Base-by-base conservation (phyloP, 2,888 invertebrate species). In the Leucophenga maculata region DNA sequence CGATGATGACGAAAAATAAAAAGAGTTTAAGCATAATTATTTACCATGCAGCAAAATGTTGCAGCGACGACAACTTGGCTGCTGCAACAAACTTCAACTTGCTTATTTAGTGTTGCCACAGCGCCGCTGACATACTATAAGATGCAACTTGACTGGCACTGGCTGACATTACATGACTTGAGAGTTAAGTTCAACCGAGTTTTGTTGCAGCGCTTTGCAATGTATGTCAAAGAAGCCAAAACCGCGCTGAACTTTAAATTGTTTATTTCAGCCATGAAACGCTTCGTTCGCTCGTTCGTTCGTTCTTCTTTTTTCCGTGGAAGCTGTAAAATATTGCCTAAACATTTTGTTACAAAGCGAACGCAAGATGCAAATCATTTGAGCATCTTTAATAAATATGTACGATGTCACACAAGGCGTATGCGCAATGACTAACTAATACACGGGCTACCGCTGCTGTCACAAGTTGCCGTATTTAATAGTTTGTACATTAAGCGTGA, bases 281-380 rank as follows among this genome's bases (percentile, higher is more conserved):
- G 8, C 8, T 32, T 32, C 8, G 8, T 8, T 32, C 8, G 11
- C 39, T 39, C 8, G 3, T 11, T 39, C 1, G 3, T 1, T 39
- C 3, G 8, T 6, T 8, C 8, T 39, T 39, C 1, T 39, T 6
- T 39, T 39, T 39, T 39, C 11, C 8, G 8, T 39, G 8, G 20
- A 22, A 14, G 32, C 44, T 60, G 60, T 60, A 60, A 60, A 60
- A 44, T 60, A 60, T 60, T 60, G 44, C 60, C 20, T 60, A 39
- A 39, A 60, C 18, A 31, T 18, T 20, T n/a, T n/a, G n/a, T n/a
- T n/a, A n/a, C n/a, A n/a, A n/a, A n/a, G n/a, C n/a, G n/a, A n/a
- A n/a, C n/a, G n/a, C 60, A 31, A 26, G 57, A 60, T 60, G 60
- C 60, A 60, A 60, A 60, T 60, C 60, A 60, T 60, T 60, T 60